phyloP scores from a whole-genome alignment of 2,113 vertebrate species.

The Epinephelus moara region DNA sequence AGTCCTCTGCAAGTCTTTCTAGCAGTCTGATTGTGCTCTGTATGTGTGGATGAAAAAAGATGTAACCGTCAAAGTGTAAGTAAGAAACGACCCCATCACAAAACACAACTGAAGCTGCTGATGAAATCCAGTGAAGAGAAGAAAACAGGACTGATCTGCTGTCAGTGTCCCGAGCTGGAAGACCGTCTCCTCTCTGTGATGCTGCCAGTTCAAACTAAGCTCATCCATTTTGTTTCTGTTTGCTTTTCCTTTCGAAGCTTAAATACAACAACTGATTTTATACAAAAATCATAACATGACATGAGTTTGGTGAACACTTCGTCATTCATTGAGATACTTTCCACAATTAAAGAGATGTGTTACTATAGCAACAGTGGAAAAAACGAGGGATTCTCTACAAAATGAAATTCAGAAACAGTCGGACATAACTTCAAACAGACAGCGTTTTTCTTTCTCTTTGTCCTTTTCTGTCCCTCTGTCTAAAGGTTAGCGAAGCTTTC shows the following conservation, averaged over 20 bases:
- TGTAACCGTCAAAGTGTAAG: neutral
- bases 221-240: neutral
- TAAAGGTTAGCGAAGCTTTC: slow-evolving; percentile 37
- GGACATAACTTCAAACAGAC: slow-evolving; percentile 88
- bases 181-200: neutral
- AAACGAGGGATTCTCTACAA: slow-evolving; percentile 87
- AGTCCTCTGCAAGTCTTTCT: neutral
- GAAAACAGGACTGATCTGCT: neutral
- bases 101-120: neutral
- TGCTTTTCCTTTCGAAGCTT: neutral
- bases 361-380: slow-evolving; percentile 90
- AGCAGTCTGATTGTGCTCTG: neutral
- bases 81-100: neutral
- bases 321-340: slow-evolving; percentile 25
- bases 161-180: neutral
- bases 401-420: slow-evolving; percentile 88
- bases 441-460: slow-evolving; percentile 26
- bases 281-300: slow-evolving; percentile 1
- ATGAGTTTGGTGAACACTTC: neutral
- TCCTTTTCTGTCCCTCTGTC: slow-evolving; percentile 20
- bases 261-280: slow-evolving; percentile 16
- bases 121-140: neutral
- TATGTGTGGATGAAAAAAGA: neutral
- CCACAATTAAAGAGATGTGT: slow-evolving; percentile 68
- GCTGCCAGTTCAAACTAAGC: neutral